Evolutionary conservation across 2,113 vertebrate species (phyloP).

Genomic region (Corvus hawaiiensis): DNA sequence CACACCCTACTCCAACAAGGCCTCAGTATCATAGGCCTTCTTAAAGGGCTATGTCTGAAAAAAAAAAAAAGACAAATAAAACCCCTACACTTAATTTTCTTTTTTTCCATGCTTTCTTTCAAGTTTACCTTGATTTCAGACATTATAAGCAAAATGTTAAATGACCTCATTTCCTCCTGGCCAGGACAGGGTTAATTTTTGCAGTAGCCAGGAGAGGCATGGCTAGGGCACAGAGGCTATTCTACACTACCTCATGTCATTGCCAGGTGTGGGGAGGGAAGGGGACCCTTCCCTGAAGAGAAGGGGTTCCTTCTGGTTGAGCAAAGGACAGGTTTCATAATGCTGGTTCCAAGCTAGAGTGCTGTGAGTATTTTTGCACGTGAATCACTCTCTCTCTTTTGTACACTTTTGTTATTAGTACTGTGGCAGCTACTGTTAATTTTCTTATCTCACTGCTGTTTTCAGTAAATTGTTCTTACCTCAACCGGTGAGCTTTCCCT

Average conservation of each 20-base stretch:
- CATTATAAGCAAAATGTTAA: not conserved
- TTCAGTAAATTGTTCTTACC: not conserved
- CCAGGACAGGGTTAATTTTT: not conserved
- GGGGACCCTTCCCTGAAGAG: not conserved
- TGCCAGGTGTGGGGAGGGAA: not conserved
- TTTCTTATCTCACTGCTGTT: not conserved
- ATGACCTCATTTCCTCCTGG: not conserved
- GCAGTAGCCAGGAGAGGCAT: not conserved
- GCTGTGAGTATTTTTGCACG: not conserved
- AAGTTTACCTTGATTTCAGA: not conserved
- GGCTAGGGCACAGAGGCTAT: not conserved
- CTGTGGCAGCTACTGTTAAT: not conserved
- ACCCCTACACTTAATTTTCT: rapidly evolving
- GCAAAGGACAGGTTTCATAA: rapidly evolving
- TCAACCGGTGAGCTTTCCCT: not conserved
- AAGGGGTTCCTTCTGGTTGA: not conserved
- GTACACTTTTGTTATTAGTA: not conserved
- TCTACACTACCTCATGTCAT: not conserved
- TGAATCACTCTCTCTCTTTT: not conserved
- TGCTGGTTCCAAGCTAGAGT: not conserved
- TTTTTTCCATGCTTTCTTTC: not conserved
- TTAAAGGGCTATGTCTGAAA: not conserved
- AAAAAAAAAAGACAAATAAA: not conserved
- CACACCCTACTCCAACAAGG: not conserved
- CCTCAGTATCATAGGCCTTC: rapidly evolving